Evolutionary conservation across 2,113 vertebrate genomes (phyloP).

Genomic region (Mus pahari): DNA sequence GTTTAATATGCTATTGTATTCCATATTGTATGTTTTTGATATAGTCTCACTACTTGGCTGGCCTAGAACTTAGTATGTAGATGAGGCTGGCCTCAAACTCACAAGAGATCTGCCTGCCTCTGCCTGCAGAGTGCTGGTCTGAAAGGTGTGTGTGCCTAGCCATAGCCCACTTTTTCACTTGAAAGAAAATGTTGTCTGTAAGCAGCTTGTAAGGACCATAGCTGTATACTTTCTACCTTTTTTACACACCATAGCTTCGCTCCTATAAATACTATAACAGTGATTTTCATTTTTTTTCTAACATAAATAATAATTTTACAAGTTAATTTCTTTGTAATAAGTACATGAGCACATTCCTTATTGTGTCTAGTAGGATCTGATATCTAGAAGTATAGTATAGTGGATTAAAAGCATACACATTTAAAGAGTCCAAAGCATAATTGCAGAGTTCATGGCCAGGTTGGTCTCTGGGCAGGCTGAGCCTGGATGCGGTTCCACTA

Average conservation of each 20-base stretch:
- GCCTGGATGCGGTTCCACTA: not conserved
- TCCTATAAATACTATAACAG: not conserved
- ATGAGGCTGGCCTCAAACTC: not conserved
- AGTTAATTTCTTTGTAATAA: not conserved
- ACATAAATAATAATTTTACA: constrained; percentile 19
- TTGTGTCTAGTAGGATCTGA: constrained; percentile 15
- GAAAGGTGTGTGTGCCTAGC: no score
- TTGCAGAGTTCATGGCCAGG: constrained; percentile 8
- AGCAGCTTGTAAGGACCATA: constrained; percentile 5
- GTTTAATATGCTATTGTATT: not conserved
- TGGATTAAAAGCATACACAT: not conserved
- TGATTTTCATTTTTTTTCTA: constrained; percentile 33
- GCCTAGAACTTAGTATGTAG: not conserved
- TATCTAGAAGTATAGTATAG: constrained; percentile 44
- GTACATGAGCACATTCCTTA: not conserved
- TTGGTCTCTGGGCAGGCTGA: not conserved
- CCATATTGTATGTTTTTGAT: not conserved
- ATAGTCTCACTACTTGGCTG: not conserved
- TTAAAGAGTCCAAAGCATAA: not conserved
- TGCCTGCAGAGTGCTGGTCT: not conserved
- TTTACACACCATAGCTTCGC: not conserved
- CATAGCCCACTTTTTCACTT: constrained; percentile 19
- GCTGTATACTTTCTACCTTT: not conserved
- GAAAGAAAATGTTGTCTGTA: constrained; percentile 42
- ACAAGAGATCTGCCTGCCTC: not conserved